Percentiles rank a stretch among this genome's conserved stretches.
Evolutionary conservation across 2,888 invertebrate genomes (phyloP).

Genomic region (Cheilosia vulpina): DNA sequence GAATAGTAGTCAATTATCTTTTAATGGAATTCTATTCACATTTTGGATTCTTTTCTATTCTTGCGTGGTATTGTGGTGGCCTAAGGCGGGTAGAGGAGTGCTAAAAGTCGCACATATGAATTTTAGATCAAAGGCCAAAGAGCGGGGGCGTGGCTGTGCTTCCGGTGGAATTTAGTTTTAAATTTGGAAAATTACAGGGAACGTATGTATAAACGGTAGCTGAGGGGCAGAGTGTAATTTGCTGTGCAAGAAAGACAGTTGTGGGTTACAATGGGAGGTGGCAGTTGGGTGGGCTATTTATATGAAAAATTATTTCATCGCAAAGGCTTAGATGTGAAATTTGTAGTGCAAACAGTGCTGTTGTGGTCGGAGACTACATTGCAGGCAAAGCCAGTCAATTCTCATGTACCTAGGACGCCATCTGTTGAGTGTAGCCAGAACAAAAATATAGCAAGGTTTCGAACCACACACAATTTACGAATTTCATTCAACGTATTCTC

Average conservation of each 20-base stretch:
- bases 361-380: too few relatives aligned
- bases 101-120: slow-evolving; percentile 69
- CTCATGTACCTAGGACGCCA: too few relatives aligned
- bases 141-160: slow-evolving; percentile 40
- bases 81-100: slow-evolving; percentile 35
- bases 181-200: slow-evolving; percentile 69
- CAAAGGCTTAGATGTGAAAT: too few relatives aligned
- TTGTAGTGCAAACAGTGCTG: too few relatives aligned
- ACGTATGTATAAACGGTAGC: background rate
- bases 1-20: slow-evolving; percentile 60
- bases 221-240: slow-evolving; percentile 26
- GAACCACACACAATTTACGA: too few relatives aligned
- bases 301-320: too few relatives aligned
- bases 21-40: slow-evolving; percentile 68
- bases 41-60: slow-evolving; percentile 53
- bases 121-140: slow-evolving; percentile 66
- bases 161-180: slow-evolving; percentile 47
- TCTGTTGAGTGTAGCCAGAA: too few relatives aligned
- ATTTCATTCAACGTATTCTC: too few relatives aligned
- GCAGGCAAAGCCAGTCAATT: too few relatives aligned
- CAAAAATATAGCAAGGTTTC: too few relatives aligned
- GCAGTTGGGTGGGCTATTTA: background rate
- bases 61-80: slow-evolving; percentile 8
- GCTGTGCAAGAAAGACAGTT: background rate
- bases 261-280: background rate